Evolutionary conservation across 2,888 invertebrate genomes (phyloP), one percentile per base, ranked within the genome.

Genomic region (Sphinx pinastri): DNA sequence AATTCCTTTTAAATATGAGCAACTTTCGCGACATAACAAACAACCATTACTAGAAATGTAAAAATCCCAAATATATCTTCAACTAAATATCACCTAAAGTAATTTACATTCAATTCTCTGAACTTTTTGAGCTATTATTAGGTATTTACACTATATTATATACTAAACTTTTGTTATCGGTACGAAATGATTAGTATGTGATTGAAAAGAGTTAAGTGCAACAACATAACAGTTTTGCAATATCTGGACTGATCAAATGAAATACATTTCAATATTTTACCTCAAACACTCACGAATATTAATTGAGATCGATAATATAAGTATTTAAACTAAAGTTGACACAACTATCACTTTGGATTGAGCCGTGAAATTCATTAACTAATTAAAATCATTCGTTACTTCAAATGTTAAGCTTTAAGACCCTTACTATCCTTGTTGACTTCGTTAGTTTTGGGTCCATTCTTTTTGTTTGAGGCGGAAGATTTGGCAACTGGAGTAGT

Each of bases 311-410:
- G 47, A n/a, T 47, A 38, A 38, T 70, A 68, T 45, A 57, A 59
- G 13, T 58, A 70, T 54, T 67, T 59, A 69, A 47, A 68, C 66
- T 72, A 70, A 70, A 67, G 11, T 68, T 71, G 77, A 74, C 74
- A 74, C 76, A 74, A 77, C 71, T 86, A 88, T 81, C 81, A 81
- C 81, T 80, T 84, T 81, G 79, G 79, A 78, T 87, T 88, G 88
- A 88, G 87, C 88, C 63, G 72, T 83, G 79, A 74, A 77, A 74
- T 75, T 78, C 72, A 79, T 84, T 74, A 76, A 70, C 59, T 71
- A 70, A 73, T 68, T 68, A 68, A 67, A 71, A 73, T 63, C 16
- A 8, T 49, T 25, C 66, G 68, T 60, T 55, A 66, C 71, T 71
- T 73, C 58, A 67, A 79, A 73, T 76, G 79, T 82, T 86, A 86